Conservation (phyloP, 37 sponge, comb jelly and placozoan species). For the Amphimedon queenslandica region DNA sequence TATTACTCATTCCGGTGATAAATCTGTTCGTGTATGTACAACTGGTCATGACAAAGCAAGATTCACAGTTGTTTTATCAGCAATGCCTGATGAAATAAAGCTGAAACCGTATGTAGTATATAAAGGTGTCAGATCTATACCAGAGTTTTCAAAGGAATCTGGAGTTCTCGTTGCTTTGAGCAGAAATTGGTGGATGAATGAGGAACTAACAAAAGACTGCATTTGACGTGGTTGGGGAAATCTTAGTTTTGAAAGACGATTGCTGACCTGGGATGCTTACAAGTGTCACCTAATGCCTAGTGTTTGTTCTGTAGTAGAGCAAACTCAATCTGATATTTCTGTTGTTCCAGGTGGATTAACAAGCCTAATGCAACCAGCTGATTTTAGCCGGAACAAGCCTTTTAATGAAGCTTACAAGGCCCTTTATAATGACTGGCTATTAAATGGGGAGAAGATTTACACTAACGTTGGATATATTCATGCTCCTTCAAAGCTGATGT, state of each 20-base stretch:
- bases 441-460: too few species aligned
- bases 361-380: slow-evolving; percentile 39
- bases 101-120: slow-evolving; percentile 51
- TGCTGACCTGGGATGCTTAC: slow-evolving; percentile 62
- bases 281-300: slow-evolving; percentile 33
- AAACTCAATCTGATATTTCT: slow-evolving; percentile 13
- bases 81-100: slow-evolving; percentile 51
- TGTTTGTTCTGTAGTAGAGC: background rate
- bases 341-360: slow-evolving; percentile 62
- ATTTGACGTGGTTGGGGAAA: slow-evolving; percentile 32
- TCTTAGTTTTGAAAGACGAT: too few species aligned
- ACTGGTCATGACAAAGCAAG: slow-evolving; percentile 60
- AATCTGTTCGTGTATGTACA: slow-evolving; percentile 40
- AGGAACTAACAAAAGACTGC: slow-evolving; percentile 50
- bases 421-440: slow-evolving; percentile 18
- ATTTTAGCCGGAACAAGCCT: slow-evolving; percentile 44
- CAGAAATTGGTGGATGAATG: slow-evolving; percentile 61
- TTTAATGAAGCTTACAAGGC: too few species aligned
- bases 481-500: too few species aligned
- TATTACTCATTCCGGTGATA: slow-evolving; percentile 34
- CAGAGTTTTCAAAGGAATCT: too few species aligned
- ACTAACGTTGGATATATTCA: too few species aligned
- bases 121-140: too few species aligned
- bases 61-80: slow-evolving; percentile 52
- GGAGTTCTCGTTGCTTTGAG: slow-evolving; percentile 18